Percentiles rank a stretch among this genome's conserved stretches.
Evolutionary conservation across 1,140 invertebrate genomes (phyloP).

Genomic region (Globodera rostochiensis): DNA sequence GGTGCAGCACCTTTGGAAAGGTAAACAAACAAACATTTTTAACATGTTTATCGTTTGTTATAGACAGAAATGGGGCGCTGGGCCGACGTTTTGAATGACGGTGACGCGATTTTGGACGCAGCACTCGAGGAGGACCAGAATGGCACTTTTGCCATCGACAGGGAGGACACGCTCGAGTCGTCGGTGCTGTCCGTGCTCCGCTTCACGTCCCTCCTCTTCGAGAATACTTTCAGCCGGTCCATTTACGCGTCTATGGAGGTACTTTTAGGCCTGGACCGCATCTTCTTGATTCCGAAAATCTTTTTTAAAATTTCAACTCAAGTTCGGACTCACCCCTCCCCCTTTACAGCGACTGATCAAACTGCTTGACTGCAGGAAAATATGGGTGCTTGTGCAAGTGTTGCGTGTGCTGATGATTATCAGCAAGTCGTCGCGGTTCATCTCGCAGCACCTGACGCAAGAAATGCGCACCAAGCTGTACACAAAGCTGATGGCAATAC

Average conservation of each 20-base stretch:
- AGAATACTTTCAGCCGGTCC: constrained; percentile 50
- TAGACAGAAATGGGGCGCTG: constrained; percentile 50
- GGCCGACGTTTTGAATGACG: constrained; percentile 47
- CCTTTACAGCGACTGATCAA: constrained; percentile 43
- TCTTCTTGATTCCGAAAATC: constrained; percentile 14
- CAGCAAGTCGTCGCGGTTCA: constrained; percentile 52
- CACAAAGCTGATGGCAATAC: constrained; percentile 45
- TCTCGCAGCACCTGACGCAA: constrained; percentile 39
- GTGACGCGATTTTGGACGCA: constrained; percentile 35
- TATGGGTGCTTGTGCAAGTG: constrained; percentile 38
- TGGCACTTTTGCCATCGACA: constrained; percentile 37
- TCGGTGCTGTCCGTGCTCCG: constrained; percentile 40
- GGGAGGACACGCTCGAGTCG: constrained; percentile 29
- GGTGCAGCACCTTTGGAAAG: constrained; percentile 48
- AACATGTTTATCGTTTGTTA: constrained; percentile 12
- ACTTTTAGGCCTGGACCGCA: background rate
- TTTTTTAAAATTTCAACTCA: constrained; percentile 10
- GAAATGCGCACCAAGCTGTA: constrained; percentile 34
- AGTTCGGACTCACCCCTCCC: background rate
- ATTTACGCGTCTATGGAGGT: constrained; percentile 48
- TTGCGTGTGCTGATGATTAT: constrained; percentile 43
- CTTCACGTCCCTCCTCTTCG: constrained; percentile 45
- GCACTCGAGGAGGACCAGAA: constrained; percentile 31
- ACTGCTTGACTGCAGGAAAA: constrained; percentile 45
- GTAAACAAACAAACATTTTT: constrained; percentile 16